Evolutionary conservation across 35 echinoderm and acorn worm species (phyloP).

Genomic region (Nesometra sesokonis): DNA sequence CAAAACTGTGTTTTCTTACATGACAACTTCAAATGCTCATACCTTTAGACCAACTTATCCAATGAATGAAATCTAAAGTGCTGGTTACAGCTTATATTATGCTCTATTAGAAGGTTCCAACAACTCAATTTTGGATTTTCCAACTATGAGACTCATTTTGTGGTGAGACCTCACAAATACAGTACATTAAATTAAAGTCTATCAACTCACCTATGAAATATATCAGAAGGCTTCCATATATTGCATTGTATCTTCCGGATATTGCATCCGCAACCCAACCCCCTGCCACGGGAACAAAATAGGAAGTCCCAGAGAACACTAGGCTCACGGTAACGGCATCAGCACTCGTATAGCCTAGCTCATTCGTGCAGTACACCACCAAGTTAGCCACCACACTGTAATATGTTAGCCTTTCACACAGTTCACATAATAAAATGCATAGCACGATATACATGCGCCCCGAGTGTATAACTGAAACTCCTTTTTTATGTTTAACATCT

Average conservation of each 20-base stretch:
- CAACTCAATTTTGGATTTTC: no score
- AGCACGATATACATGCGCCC: conserved; percentile 42
- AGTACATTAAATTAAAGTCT: no score
- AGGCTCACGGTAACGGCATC: conserved; percentile 43
- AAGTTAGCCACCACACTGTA: conserved; percentile 82
- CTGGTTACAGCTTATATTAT: no score
- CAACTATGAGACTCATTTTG: no score
- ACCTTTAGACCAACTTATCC: no score
- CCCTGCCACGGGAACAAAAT: conserved; percentile 79
- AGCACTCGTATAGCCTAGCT: conserved; percentile 19
- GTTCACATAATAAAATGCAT: conserved; percentile 74
- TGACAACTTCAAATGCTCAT: no score
- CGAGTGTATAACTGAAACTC: not conserved
- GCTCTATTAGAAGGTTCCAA: no score
- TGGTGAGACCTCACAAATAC: no score
- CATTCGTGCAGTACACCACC: conserved; percentile 84
- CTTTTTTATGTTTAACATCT: not conserved
- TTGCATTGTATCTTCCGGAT: conserved; percentile 85
- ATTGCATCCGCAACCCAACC: conserved; percentile 86
- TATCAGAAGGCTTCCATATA: conserved; percentile 75
- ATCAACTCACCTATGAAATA: conserved; percentile 68
- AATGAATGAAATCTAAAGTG: no score
- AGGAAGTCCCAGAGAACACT: conserved; percentile 77
- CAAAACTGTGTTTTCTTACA: no score
- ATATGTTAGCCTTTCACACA: conserved; percentile 91